Conservation (phyloP, 2,888 invertebrate species). For the Ennomos fuscantarius region DNA sequence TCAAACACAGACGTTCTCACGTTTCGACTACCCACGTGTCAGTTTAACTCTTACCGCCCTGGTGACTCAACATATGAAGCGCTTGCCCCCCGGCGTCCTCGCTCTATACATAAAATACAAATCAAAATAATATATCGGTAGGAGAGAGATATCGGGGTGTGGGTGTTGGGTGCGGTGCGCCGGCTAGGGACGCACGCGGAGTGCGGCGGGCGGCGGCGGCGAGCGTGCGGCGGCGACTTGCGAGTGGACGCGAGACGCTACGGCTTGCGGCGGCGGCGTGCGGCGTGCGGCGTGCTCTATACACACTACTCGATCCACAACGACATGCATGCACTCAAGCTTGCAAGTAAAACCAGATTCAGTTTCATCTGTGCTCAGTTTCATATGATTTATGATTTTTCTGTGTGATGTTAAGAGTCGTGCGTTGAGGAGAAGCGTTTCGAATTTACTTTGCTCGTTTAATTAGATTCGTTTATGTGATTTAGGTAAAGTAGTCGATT, state of each 20-base stretch:
- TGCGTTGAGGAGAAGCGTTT: slow-evolving; percentile 86
- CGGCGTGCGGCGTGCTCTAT: slow-evolving; percentile 48
- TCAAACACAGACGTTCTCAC: slow-evolving; percentile 85
- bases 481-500: slow-evolving; percentile 76
- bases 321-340: slow-evolving; percentile 84
- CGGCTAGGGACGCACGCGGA: slow-evolving; percentile 54
- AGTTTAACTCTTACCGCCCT: slow-evolving; percentile 94
- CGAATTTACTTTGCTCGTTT: slow-evolving; percentile 83
- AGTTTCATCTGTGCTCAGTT: slow-evolving; percentile 84
- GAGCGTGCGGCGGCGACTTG: slow-evolving; percentile 46
- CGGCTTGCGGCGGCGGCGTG: slow-evolving; percentile 49
- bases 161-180: slow-evolving; percentile 71
- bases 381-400: slow-evolving; percentile 82
- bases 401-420: slow-evolving; percentile 85
- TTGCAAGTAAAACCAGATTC: slow-evolving; percentile 84
- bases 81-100: slow-evolving; percentile 96
- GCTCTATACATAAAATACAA: slow-evolving; percentile 91
- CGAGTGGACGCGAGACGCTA: slow-evolving; percentile 39
- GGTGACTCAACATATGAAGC: slow-evolving; percentile 94
- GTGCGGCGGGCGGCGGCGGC: slow-evolving; percentile 45
- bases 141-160: slow-evolving; percentile 81
- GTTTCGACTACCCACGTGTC: slow-evolving; percentile 82
- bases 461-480: slow-evolving; percentile 74
- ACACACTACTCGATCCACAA: slow-evolving; percentile 80
- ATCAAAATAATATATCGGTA: slow-evolving; percentile 84